Conservation (phyloP, 1,140 invertebrate genomes). For the Platorchestia sp. region DNA sequence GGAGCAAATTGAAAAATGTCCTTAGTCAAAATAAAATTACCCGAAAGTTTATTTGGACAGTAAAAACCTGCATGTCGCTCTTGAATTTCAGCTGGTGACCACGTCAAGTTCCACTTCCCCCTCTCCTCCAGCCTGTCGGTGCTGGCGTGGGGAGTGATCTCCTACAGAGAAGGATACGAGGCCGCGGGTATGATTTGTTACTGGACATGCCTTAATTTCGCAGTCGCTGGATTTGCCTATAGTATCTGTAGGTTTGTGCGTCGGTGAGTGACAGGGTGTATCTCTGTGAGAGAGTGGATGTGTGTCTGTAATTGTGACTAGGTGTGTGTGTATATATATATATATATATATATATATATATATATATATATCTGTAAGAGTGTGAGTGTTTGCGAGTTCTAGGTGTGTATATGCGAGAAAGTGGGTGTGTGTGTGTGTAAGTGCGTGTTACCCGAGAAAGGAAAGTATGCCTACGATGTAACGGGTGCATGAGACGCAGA, state of each 20-base stretch:
- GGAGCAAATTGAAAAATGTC: neutral
- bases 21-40: neutral
- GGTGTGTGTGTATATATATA: no score
- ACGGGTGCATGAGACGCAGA: no score
- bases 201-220: neutral
- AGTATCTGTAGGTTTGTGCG: neutral
- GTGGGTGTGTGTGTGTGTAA: no score
- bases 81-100: conserved; percentile 73
- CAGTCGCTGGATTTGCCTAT: neutral
- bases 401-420: neutral
- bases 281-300: neutral
- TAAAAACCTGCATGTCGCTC: neutral
- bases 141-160: conserved; percentile 75
- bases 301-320: no score
- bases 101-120: conserved; percentile 78
- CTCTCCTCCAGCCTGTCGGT: conserved; percentile 76
- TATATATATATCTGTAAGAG: no score
- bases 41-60: neutral
- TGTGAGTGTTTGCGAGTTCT: neutral
- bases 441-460: no score
- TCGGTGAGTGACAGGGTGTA: neutral
- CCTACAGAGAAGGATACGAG: conserved; percentile 74
- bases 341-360: no score
- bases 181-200: conserved; percentile 64
- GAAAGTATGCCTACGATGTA: no score